These are phyloP conservation scores for Hydroisotoma schaefferi DNA, from an alignment of 2,888 invertebrate species.

Conservation along the genomic window DNA sequence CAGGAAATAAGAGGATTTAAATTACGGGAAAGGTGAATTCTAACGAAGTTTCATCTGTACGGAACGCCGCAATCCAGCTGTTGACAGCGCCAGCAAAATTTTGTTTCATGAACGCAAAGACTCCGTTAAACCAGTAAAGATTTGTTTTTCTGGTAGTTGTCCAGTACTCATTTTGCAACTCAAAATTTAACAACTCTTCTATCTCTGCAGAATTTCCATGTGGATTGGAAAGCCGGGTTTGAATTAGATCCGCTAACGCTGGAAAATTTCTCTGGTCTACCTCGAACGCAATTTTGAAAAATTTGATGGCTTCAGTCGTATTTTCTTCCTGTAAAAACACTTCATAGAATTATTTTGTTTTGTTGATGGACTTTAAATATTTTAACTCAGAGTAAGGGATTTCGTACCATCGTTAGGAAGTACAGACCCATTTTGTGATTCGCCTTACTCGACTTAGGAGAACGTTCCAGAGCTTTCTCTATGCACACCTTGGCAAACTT, in stretches of 20 bases:
- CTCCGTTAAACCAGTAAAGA: neutral
- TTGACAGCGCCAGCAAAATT: neutral
- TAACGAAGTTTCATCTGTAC: neutral
- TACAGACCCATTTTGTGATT: constrained; percentile 31
- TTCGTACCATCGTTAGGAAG: neutral
- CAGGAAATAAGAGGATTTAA: too few relatives aligned
- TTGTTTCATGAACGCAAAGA: neutral
- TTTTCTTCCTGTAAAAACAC: neutral
- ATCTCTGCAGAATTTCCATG: neutral
- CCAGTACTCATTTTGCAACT: neutral
- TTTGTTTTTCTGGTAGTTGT: neutral
- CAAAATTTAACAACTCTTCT: neutral
- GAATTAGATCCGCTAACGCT: neutral
- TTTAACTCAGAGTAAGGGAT: neutral
- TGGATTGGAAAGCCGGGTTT: neutral
- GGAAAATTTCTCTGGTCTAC: neutral
- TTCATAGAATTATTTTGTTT: neutral
- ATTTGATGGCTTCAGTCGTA: neutral
- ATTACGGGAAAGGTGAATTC: too few relatives aligned
- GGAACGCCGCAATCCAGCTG: neutral
- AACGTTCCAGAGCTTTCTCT: constrained; percentile 12
- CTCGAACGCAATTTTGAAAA: neutral
- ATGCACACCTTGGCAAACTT: constrained; percentile 21
- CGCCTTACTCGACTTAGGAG: constrained; percentile 34
- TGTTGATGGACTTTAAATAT: neutral